These are phyloP conservation scores for Ameiurus melas DNA, from an alignment of 2,113 vertebrate genomes.

Conservation along the genomic window DNA sequence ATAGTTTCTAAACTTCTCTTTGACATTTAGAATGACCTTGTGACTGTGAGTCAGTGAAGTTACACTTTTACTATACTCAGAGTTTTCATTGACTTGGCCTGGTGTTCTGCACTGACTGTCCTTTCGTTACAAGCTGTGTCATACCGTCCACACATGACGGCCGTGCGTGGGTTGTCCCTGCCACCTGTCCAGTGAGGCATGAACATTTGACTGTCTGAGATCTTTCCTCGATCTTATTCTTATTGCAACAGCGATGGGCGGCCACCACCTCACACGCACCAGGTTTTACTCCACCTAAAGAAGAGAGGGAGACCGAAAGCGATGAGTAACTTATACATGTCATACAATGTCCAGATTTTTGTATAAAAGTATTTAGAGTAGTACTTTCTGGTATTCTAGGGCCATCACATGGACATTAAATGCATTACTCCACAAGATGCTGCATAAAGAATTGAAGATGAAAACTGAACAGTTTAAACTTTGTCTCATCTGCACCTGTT, in stretches of 20 bases:
- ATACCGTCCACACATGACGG: constrained; percentile 96
- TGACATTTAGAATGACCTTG: not conserved
- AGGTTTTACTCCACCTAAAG: constrained; percentile 53
- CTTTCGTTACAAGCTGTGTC: constrained; percentile 35
- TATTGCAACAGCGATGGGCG: constrained; percentile 93
- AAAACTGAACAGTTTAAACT: not conserved
- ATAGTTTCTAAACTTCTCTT: not conserved
- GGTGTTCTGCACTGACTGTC: not conserved
- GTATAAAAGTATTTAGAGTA: not conserved
- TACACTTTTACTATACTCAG: not conserved
- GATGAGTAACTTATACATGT: not conserved
- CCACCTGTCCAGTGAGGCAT: constrained; percentile 92
- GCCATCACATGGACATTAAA: constrained; percentile 33
- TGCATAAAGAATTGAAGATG: not conserved
- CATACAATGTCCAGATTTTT: not conserved
- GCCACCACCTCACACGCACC: constrained; percentile 93
- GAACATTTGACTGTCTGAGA: constrained; percentile 96
- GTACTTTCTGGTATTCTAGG: constrained; percentile 12
- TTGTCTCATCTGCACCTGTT: not conserved
- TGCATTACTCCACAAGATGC: constrained; percentile 5
- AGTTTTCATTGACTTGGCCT: not conserved
- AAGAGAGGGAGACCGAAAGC: constrained; percentile 16
- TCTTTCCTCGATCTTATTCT: constrained; percentile 91
- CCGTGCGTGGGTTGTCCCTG: constrained; percentile 85
- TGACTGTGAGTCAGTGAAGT: not conserved